phyloP scores from a whole-genome alignment of 2,797 vertebrate genomes.

The Betta splendens region DNA sequence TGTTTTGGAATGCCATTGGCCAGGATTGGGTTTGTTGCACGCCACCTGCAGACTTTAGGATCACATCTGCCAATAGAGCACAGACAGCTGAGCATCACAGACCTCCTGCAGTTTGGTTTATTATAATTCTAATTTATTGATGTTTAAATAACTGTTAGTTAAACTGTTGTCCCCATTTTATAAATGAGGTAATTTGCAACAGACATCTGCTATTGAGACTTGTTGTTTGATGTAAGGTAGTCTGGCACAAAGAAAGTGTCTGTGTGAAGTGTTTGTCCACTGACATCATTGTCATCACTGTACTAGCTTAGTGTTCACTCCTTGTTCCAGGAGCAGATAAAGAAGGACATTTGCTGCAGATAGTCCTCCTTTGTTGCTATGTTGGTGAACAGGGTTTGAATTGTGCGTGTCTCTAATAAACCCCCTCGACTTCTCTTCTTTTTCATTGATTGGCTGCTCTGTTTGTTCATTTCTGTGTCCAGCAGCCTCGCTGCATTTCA shows the following conservation, averaged over 20 bases:
- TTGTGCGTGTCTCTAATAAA: slow-evolving; percentile 64
- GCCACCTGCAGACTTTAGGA: slow-evolving; percentile 70
- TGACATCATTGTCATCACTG: slow-evolving; percentile 16
- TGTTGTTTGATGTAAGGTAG: too few relatives aligned
- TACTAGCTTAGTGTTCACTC: slow-evolving; percentile 22
- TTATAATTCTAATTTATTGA: neutral
- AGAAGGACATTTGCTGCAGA: slow-evolving; percentile 64
- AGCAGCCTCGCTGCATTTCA: slow-evolving; percentile 60
- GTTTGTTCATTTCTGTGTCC: slow-evolving; percentile 69
- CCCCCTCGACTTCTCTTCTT: slow-evolving; percentile 12
- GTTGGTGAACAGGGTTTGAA: slow-evolving; percentile 75
- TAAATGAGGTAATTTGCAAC: too few relatives aligned
- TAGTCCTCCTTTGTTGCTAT: slow-evolving; percentile 70
- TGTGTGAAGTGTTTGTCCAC: too few relatives aligned
- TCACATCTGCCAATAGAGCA: slow-evolving; percentile 57
- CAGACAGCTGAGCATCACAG: slow-evolving; percentile 52
- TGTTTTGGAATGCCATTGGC: slow-evolving; percentile 78
- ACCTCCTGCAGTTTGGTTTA: slow-evolving; percentile 26
- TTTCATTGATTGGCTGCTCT: slow-evolving; percentile 58
- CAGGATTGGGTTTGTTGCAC: slow-evolving; percentile 54
- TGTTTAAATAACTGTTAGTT: too few relatives aligned
- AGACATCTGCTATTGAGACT: too few relatives aligned
- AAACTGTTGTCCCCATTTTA: too few relatives aligned
- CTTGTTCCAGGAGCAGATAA: slow-evolving; percentile 54
- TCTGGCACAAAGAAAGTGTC: too few relatives aligned